Base-by-base conservation (phyloP, 2,888 invertebrate genomes). In the Phyto melanocephala region DNA sequence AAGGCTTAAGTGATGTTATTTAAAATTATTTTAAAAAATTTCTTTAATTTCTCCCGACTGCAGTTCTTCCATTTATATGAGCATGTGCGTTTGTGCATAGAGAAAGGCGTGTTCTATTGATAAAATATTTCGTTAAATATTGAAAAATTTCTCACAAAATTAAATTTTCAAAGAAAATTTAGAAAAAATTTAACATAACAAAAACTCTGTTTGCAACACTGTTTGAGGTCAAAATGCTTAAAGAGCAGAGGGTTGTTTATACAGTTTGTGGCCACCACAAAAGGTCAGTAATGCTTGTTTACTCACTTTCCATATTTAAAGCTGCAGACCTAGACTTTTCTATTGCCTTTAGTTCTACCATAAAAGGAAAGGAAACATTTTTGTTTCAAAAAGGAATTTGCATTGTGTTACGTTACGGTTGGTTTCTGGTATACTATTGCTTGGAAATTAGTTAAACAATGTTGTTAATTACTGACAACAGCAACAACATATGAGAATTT, bases 391-490 rank as follows among this genome's bases (percentile, higher is more conserved):
- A n/a, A 45, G 24, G 15, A 28, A 62, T 56, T 33, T 33, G 15
- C 1, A 5, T 1, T 20, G 1, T 47, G 1, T 35, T 60, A 60
- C n/a, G 65, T 71, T 75, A 28, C 28, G 75, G 35, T 75, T 37
- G 65, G 17, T 58, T 58, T 47, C 15, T 52, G 5, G 17, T 60
- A 13, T 60, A 42, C 76, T 54, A 35, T 54, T 45, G 54, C 60
- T 24, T 37, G 60, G 42, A 45, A 77, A 60, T 68, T 77, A 60
- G 52, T 37, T 62, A 52, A 70, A 70, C 62, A 77, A 77, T 77
- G 42, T 68, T 70, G 77, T 77, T 70, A 77, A 77, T 70, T 77
- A 24, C 24, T 22, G 54, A 52, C 68, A 77, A 77, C 35, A 54
- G 45, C 33, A 45, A 22, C 37, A 11, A 60, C 28, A 40, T 40